A percentile compares a stretch with the other conserved stretches of the same genome.
phyloP scores from a whole-genome alignment of 2,888 invertebrate genomes.

The Cybosia mesomella region DNA sequence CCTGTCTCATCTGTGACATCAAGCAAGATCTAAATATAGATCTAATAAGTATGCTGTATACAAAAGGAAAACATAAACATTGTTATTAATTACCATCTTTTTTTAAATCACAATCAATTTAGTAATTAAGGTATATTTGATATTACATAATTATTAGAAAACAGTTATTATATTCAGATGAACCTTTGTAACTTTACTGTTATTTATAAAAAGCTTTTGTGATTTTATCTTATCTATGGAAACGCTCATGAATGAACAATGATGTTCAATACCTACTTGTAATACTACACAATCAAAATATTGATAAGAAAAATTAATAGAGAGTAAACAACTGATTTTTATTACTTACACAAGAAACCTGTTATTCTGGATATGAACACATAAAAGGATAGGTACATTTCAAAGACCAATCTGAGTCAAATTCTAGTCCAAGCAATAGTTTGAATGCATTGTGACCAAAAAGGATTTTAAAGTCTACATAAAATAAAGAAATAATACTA shows the following conservation, averaged over 20 bases:
- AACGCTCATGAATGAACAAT: background rate
- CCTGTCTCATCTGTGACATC: background rate
- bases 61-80: background rate
- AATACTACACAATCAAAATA: background rate
- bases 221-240: background rate
- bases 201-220: background rate
- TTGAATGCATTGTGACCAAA: background rate
- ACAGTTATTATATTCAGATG: background rate
- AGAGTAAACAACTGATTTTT: background rate
- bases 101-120: too few relatives aligned
- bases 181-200: background rate
- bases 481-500: background rate
- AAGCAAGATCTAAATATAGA: background rate
- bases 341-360: background rate
- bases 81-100: background rate
- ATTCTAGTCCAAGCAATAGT: background rate
- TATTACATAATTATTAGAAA: too few relatives aligned
- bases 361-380: background rate
- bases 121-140: too few relatives aligned
- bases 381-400: background rate
- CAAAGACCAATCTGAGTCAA: too few relatives aligned
- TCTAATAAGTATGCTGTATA: background rate
- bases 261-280: background rate
- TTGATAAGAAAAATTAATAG: background rate
- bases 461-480: background rate